These are phyloP conservation scores for Tetramorium simillimum DNA, from an alignment of 1,140 invertebrate genomes.

Conservation along the genomic window DNA sequence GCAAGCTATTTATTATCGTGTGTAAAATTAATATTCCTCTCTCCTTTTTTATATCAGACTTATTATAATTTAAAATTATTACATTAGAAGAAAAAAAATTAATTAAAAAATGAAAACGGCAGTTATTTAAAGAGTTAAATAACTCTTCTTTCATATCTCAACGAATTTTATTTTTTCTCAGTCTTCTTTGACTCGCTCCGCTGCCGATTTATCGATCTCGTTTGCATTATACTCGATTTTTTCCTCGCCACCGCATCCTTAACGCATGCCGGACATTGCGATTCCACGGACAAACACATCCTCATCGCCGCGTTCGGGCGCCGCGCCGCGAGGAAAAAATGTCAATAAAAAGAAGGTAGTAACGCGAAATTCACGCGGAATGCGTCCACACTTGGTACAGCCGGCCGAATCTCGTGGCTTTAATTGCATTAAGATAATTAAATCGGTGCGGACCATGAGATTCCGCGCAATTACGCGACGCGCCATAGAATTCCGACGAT, in stretches of 20 bases:
- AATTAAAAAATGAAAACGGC: neutral
- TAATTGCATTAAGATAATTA: constrained; percentile 79
- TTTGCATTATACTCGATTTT: constrained; percentile 6
- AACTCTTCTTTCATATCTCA: neutral
- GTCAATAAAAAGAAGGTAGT: constrained; percentile 63
- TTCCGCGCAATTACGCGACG: constrained; percentile 70
- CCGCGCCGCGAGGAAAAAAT: constrained; percentile 67
- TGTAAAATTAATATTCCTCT: neutral
- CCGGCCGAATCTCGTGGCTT: constrained; percentile 24
- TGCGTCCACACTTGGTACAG: constrained; percentile 39
- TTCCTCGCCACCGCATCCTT: neutral
- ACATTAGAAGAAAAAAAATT: neutral
- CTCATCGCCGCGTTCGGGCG: constrained; percentile 46
- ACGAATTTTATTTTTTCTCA: neutral
- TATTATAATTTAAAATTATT: neutral
- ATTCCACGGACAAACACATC: constrained; percentile 19
- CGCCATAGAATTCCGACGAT: constrained; percentile 17
- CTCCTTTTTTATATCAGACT: neutral
- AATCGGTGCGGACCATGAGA: constrained; percentile 66
- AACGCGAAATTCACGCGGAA: constrained; percentile 64
- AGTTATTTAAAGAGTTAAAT: neutral
- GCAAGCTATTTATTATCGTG: neutral
- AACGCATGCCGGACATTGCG: constrained; percentile 38
- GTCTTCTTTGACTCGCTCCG: too few relatives aligned
- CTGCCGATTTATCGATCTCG: neutral